phyloP scores from a whole-genome alignment of 2,888 invertebrate genomes.

The Formica aserva region DNA sequence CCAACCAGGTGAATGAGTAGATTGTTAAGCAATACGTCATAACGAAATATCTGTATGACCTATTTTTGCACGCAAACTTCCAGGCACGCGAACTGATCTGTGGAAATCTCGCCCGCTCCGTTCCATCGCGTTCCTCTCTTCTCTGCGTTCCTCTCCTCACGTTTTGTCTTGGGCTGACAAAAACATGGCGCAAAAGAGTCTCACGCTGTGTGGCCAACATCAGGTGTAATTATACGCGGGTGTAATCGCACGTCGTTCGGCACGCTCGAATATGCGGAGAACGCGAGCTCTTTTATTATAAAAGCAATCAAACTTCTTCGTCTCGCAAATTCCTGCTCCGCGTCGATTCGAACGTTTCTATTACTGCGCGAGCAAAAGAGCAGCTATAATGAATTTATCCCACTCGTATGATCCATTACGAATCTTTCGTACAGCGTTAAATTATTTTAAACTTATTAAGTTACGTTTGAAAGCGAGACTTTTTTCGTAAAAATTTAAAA shows the following conservation, averaged over 20 bases:
- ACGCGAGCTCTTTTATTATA: conserved; percentile 18
- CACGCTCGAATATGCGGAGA: conserved; percentile 7
- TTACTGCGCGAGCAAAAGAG: not conserved
- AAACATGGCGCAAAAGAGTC: conserved; percentile 49
- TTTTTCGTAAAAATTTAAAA: conserved; percentile 8
- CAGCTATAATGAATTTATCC: not conserved
- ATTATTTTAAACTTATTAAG: conserved; percentile 1
- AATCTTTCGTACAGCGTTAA: not conserved
- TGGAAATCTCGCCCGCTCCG: conserved; percentile 30
- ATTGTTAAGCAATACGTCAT: conserved; percentile 48
- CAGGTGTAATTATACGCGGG: conserved; percentile 32
- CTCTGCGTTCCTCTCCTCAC: not conserved
- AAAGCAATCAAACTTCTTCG: conserved; percentile 45
- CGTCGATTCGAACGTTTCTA: not conserved
- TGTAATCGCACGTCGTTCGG: conserved; percentile 11
- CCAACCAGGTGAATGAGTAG: not conserved
- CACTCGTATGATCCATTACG: not conserved
- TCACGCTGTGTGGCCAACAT: conserved; percentile 52
- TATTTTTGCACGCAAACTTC: conserved; percentile 45
- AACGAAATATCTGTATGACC: conserved; percentile 44
- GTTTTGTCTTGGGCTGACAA: conserved; percentile 29
- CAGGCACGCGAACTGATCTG: conserved; percentile 39
- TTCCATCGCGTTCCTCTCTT: not conserved
- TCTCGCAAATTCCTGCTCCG: not conserved
- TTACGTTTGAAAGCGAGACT: not conserved